These are phyloP conservation scores for Mesitornis unicolor DNA, from an alignment of 2,113 vertebrate species.

Conservation along the genomic window DNA sequence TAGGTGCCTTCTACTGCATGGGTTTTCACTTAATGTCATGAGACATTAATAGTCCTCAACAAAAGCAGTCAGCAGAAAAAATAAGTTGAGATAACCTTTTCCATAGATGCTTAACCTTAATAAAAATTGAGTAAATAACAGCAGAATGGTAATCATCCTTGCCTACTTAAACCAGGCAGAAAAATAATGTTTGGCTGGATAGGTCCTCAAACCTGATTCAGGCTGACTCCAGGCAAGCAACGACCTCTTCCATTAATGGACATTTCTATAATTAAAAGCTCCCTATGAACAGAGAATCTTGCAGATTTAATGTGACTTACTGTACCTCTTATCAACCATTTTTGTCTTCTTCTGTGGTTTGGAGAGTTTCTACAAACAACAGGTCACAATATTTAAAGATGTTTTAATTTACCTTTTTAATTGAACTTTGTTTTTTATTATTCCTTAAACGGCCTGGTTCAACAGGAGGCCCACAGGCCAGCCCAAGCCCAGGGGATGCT, in stretches of 20 bases:
- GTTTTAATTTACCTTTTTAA: not conserved
- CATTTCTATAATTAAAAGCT: not conserved
- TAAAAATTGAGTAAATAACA: constrained; percentile 38
- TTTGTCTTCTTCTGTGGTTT: not conserved
- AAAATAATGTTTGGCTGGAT: not conserved
- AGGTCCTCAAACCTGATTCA: not conserved
- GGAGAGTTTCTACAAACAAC: not conserved
- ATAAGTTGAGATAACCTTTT: constrained; percentile 36
- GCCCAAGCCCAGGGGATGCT: not conserved
- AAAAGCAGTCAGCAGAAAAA: constrained; percentile 16
- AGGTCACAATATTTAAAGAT: not conserved
- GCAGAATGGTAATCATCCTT: not conserved
- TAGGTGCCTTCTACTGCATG: not conserved
- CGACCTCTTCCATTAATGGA: not conserved
- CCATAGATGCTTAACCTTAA: not conserved
- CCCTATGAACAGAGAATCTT: not conserved
- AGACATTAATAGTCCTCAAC: not conserved
- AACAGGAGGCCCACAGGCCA: not conserved
- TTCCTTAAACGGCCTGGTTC: not conserved
- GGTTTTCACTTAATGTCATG: constrained; percentile 26
- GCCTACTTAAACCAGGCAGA: not conserved
- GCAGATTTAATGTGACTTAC: not conserved
- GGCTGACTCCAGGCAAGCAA: not conserved
- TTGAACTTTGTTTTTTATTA: not conserved
- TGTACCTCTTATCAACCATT: not conserved